Conservation (phyloP, 2,888 invertebrate species). For the Calliopum simillimum region DNA sequence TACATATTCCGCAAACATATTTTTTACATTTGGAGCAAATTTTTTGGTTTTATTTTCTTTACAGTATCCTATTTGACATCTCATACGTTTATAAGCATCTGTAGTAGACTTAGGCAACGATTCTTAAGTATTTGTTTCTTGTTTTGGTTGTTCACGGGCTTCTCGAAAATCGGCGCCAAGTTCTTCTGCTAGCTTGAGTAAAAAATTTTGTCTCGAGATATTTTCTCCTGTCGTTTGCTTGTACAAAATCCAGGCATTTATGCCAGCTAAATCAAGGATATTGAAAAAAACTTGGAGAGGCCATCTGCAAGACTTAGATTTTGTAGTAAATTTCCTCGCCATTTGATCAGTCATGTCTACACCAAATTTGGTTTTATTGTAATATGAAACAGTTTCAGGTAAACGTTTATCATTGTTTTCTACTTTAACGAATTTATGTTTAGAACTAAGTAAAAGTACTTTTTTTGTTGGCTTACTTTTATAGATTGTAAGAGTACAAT, state of each 20-base stretch:
- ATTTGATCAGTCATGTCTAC: constrained; percentile 52
- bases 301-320: constrained; percentile 50
- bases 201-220: constrained; percentile 43
- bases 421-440: constrained; percentile 49
- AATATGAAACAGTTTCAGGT: constrained; percentile 50
- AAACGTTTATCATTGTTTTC: constrained; percentile 46
- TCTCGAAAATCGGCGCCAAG: constrained; percentile 40
- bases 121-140: constrained; percentile 35
- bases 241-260: constrained; percentile 37
- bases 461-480: constrained; percentile 52
- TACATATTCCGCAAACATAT: constrained; percentile 35
- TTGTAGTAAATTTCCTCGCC: constrained; percentile 52
- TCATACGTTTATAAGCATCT: too few relatives aligned
- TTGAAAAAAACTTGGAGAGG: constrained; percentile 51
- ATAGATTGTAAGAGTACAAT: constrained; percentile 47
- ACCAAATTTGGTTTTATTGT: constrained; percentile 48
- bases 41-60: constrained; percentile 37
- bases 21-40: constrained; percentile 37
- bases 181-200: constrained; percentile 43
- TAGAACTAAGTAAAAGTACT: constrained; percentile 48
- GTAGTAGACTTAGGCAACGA: constrained; percentile 34
- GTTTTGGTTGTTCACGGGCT: constrained; percentile 36
- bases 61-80: constrained; percentile 41
- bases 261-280: constrained; percentile 39
- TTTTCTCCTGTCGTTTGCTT: constrained; percentile 39